Evolutionary conservation across 2,797 vertebrate species (phyloP), one percentile per base, ranked within the genome.

Genomic region (Gephyroberyx darwinii): DNA sequence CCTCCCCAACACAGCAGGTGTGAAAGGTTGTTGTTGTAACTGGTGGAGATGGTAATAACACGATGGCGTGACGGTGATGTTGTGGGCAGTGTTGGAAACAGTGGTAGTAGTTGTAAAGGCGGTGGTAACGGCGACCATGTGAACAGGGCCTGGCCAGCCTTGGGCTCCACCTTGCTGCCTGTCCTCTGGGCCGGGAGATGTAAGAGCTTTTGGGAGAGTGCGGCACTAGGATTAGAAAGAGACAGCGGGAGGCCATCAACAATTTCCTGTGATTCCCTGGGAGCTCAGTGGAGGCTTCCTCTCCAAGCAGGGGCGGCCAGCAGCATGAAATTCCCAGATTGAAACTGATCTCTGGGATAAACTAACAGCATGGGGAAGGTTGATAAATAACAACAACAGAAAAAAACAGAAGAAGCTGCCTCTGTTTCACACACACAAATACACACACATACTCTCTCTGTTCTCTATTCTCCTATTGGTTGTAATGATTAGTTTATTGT

Each of bases 281-380:
- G 78, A 78, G 88, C 91, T 86, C 87, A 88, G 91, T 66, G 75
- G 89, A 91, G 83, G 86, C 88, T 87, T 90, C 89, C 92, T 88
- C 78, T 84, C 63, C 76, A 85, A 85, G 83, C 80, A 66, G 79
- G 13, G 54, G 65, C 77, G 84, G 70, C 78, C 75, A 52, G 78
- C 84, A 80, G 82, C 82, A 71, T 83, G 88, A 83, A 84, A 80
- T 86, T 85, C 74, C 84, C 84, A 53, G 77, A 90, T 88, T 83
- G 83, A 84, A 80, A 75, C 81, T 86, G 85, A 91, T 89, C 80
- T 84, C 48, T 81, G 79, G 86, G 77, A 83, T 88, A 87, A 91
- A 78, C 71, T 56, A 71, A 74, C 78, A 75, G 57, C 84, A 69
- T 41, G 37, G 47, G 47, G 73, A 71, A 66, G 71, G 69, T 71